Base-by-base conservation (phyloP, 2,888 invertebrate species). In the Chrysolina americana region DNA sequence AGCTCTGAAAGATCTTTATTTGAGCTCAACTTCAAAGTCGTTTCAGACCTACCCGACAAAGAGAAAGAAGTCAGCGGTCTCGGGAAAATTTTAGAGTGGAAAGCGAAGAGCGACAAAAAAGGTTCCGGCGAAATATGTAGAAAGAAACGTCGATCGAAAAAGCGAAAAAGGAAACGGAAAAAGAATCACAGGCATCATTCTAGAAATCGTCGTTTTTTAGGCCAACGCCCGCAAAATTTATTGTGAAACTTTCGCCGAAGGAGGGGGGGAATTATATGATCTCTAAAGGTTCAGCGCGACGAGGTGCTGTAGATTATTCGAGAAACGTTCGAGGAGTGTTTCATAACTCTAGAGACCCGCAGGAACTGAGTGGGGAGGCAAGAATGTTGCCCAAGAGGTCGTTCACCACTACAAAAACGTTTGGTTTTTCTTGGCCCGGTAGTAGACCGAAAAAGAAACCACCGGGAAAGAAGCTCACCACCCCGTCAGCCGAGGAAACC, bases 181-280 rank as follows among this genome's bases (percentile, higher is more conserved):
- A 74, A 66, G 65, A 75, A 69, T 23, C 28, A 69, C 23, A 1
- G 48, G 64, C 48, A 53, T 28, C 28, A 48, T 15, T 19, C 13
- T 23, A 70, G 41, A 44, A 63, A 71, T 17, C 71, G 74, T 17
- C 76, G 74, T 76, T 76, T 76, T 79, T 77, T 77, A 79, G 79
- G 71, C 77, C 73, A 65, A 59, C 68, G 76, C 53, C 69, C 71
- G 59, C 76, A 78, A 79, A 79, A 79, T 79, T 79, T 64, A 71
- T 62, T 23, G 79, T 79, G 69, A 68, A 74, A n/a, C 10, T 50
- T 13, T 19, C 64, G 41, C 72, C 66, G n/a, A 28, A n/a, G 15
- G n/a, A 59, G 8, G 36, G n/a, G 2, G 36, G 8, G 28, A n/a
- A 23, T 59, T 6, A n/a, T 59, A 28, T 59, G 19, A 19, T 21